phyloP scores from a whole-genome alignment of 2,888 invertebrate genomes.

The Gnatocerus cornutus region DNA sequence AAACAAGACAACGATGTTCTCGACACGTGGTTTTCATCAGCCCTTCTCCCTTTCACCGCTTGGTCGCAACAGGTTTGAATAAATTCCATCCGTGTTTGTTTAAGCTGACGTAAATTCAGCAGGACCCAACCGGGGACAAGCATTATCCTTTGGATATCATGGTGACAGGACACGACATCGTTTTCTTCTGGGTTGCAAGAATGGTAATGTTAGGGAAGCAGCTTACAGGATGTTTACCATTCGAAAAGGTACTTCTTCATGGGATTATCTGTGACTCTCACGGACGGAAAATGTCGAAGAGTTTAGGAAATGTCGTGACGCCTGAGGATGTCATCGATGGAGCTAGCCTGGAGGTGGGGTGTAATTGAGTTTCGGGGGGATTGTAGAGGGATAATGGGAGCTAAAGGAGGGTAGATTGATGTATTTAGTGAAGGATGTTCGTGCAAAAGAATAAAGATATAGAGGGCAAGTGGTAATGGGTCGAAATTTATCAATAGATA shows the following conservation, averaged over 20 bases:
- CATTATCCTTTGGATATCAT: slow-evolving; percentile 91
- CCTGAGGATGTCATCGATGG: slow-evolving; percentile 97
- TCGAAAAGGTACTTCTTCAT: slow-evolving; percentile 94
- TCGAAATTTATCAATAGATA: background rate
- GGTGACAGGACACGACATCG: slow-evolving; percentile 98
- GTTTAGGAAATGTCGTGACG: slow-evolving; percentile 97
- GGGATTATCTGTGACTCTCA: slow-evolving; percentile 98
- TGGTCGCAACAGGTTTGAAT: slow-evolving; percentile 87
- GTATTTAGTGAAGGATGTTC: background rate
- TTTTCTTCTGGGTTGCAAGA: slow-evolving; percentile 99
- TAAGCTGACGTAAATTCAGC: slow-evolving; percentile 51
- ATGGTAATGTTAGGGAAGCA: slow-evolving; percentile 99
- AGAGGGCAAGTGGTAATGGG: background rate
- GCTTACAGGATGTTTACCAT: slow-evolving; percentile 88
- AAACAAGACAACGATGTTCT: slow-evolving; percentile 95
- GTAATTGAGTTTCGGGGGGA: background rate
- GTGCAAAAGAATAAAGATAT: background rate
- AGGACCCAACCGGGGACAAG: slow-evolving; percentile 73
- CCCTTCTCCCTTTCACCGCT: slow-evolving; percentile 96
- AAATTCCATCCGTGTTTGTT: slow-evolving; percentile 1
- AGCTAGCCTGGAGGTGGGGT: slow-evolving; percentile 83
- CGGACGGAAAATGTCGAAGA: slow-evolving; percentile 99
- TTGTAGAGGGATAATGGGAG: slow-evolving; percentile 3
- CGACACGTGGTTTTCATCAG: slow-evolving; percentile 99
- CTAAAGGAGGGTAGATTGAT: background rate